phyloP scores from a whole-genome alignment of 2,113 vertebrate species.

The Tragelaphus scriptus region DNA sequence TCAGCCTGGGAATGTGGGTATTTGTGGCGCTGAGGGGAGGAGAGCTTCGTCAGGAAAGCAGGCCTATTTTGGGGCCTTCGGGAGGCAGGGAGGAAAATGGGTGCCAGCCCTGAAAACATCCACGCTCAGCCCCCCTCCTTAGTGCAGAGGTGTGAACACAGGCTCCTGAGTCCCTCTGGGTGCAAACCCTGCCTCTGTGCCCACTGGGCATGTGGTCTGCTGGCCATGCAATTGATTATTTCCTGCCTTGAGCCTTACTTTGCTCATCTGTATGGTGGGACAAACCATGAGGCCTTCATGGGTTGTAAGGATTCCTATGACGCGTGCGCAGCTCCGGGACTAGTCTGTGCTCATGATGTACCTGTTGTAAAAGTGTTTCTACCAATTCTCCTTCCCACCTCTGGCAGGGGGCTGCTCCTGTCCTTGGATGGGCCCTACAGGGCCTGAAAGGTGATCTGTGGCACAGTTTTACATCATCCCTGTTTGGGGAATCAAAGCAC shows the following conservation, averaged over 20 bases:
- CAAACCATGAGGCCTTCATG: background rate
- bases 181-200: background rate
- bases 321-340: accelerated
- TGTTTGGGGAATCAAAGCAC: background rate
- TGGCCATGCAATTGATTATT: background rate
- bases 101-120: background rate
- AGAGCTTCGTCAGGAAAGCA: background rate
- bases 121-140: background rate
- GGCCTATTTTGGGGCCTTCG: background rate
- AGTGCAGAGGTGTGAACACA: background rate
- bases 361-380: background rate
- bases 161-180: background rate
- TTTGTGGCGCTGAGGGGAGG: constrained; percentile 58
- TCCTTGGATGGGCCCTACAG: background rate
- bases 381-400: accelerated
- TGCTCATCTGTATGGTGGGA: background rate
- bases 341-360: background rate
- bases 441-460: background rate
- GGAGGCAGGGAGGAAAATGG: background rate
- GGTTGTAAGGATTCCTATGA: background rate
- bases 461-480: background rate
- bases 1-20: background rate
- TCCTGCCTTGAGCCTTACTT: background rate
- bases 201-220: background rate
- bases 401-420: background rate